A percentile compares a stretch with the other conserved stretches of the same genome.
Conservation (phyloP, 2,888 invertebrate species). For the Lampropteryx suffumata region DNA sequence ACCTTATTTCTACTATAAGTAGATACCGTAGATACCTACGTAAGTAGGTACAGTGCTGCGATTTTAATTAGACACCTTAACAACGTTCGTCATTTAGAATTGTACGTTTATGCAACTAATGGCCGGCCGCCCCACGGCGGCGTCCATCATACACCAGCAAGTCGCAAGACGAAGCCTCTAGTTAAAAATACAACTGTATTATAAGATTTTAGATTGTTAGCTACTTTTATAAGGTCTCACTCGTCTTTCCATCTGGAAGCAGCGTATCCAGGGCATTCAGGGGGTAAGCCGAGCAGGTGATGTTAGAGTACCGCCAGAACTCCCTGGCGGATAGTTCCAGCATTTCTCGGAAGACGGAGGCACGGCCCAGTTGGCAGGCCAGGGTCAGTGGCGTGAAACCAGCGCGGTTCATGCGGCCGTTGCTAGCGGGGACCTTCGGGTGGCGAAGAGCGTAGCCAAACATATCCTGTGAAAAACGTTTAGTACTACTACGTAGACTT, state of each 20-base stretch:
- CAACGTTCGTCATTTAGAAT: too few species aligned
- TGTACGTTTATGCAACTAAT: too few species aligned
- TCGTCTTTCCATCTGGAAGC: conserved; percentile 96
- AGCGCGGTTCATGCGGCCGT: conserved; percentile 93
- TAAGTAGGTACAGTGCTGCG: too few species aligned
- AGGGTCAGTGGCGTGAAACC: conserved; percentile 97
- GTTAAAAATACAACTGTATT: too few species aligned
- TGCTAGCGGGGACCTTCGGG: conserved; percentile 95
- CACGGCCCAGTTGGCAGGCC: conserved; percentile 97
- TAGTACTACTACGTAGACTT: too few species aligned
- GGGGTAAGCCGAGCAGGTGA: conserved; percentile 98
- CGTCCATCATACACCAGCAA: too few species aligned
- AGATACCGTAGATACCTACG: too few species aligned
- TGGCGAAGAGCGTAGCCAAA: conserved; percentile 98
- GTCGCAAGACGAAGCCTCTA: too few species aligned
- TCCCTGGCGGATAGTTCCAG: conserved; percentile 96
- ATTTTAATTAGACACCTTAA: too few species aligned
- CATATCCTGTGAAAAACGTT: conserved; percentile 92
- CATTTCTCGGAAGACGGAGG: conserved; percentile 98
- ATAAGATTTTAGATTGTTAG: too few species aligned
- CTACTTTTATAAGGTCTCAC: conserved; percentile 77
- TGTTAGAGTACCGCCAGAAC: conserved; percentile 99
- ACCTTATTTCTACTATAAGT: too few species aligned
- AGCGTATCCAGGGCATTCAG: conserved; percentile 98
- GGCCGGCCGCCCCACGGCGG: too few species aligned